Evolutionary conservation across 2,113 vertebrate genomes (phyloP), one percentile per base, ranked within the genome.

Genomic region (Morone chrysops): DNA sequence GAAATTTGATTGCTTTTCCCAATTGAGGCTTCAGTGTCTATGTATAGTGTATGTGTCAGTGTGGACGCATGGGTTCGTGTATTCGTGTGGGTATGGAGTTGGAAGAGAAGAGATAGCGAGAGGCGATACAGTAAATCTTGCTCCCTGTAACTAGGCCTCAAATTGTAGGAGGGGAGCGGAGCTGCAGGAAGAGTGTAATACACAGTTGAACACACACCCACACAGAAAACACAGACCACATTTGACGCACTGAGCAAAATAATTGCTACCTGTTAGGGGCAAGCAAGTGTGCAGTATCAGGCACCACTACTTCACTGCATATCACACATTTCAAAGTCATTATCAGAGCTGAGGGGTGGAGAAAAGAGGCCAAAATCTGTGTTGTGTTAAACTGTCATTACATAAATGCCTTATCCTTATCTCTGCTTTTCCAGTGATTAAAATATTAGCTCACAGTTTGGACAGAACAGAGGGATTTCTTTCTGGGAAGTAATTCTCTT

Each of bases 61-160:
- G 13, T 8, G 48, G 83, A 48, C 69, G 38, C 78, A 66, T 66
- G 65, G 65, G 65, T 70, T 56, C 53, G 13, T 78, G 8, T 63
- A n/a, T 40, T 8, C 4, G 38, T 56, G 76, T 75, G 59, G 31
- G 20, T 70, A 17, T 25, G 18, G 66, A 59, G 67, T 67, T 36
- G 25, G 62, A 60, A 60, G 75, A 62, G 48, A 63, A 63, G 78
- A 83, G 70, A 72, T 60, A 59, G 60, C 1, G 4, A 51, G 70
- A 88, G 70, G 61, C 10, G 8, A 82, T 80, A 80, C 85, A 85
- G 68, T 89, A 71, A 85, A 82, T 83, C 61, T 66, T 78, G 73
- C 82, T 78, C 84, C 92, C 80, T 87, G 66, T 87, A 82, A 74
- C 85, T 76, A 93, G 95, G 94, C 94, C 93, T 91, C 88, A 88